Base-by-base conservation (phyloP, 2,888 invertebrate species). In the Lasioglossum vierecki region DNA sequence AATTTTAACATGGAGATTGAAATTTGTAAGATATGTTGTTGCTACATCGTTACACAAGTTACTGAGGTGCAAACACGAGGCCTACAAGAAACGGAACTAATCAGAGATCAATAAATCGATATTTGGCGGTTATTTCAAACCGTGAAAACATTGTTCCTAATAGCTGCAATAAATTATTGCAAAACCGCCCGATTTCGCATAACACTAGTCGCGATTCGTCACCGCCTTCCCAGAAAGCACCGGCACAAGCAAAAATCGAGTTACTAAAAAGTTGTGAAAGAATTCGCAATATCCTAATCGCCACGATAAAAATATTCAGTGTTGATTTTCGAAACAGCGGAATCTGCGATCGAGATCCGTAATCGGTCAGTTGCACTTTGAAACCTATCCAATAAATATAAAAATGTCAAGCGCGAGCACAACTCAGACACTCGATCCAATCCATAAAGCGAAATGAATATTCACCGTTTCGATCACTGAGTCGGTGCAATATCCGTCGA, bases 291-390 rank as follows among this genome's bases (percentile, higher is more conserved):
- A 53, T n/a, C 4, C 11, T 11, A 22, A 57, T 57, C 57, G 22
- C 57, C 57, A n/a, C 11, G 30, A 63, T 18, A 18, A 35, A 35
- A 63, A 63, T 63, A 63, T 63, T 11, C 63, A 18, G 63, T 8
- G 30, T 30, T 18, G 30, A 18, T 8, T 63, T 18, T 63, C 18
- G 11, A 30, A 30, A 30, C 2, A 30, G 18, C 18, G 15, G 8
- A 63, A 63, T 63, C 63, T 15, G 63, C 63, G 13, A 63, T 63
- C 63, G 63, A 8, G 63, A 63, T 63, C 30, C 63, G 18, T 30
- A 63, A 63, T 63, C 30, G 63, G 63, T 30, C 30, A 63, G n/a
- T 6, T 63, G 63, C 63, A 63, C 63, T 63, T 63, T 63, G 63
- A 63, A 18, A 63, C 30, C 15, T 30, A 18, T 30, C 30, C 30